These are phyloP conservation scores for Stichodactyla helianthus DNA, from an alignment of 64 coral and sea anemone species.

Conservation along the genomic window DNA sequence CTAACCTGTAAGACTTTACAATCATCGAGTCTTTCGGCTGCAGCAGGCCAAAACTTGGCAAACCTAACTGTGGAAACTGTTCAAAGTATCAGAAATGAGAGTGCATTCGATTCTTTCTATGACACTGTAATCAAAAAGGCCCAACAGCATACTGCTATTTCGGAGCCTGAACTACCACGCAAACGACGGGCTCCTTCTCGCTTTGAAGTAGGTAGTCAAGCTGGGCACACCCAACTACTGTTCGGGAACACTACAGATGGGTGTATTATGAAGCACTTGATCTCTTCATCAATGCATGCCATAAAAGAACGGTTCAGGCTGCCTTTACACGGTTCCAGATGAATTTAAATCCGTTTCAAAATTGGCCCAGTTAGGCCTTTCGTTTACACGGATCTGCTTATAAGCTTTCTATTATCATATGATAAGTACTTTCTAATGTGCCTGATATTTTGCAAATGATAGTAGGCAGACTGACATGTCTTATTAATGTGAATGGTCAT, in stretches of 20 bases:
- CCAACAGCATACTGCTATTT: conserved; percentile 11
- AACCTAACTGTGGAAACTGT: conserved; percentile 36
- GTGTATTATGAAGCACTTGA: neutral
- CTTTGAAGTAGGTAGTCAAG: conserved; percentile 9
- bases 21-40: conserved; percentile 27
- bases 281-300: neutral
- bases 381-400: no score
- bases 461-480: no score
- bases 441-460: no score
- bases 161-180: neutral
- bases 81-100: conserved; percentile 43
- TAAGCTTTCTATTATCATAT: no score
- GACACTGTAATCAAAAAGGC: neutral
- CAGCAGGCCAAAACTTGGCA: conserved; percentile 42
- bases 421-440: no score
- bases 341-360: no score
- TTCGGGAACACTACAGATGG: neutral
- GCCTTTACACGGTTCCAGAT: no score
- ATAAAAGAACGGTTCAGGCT: conserved; percentile 25
- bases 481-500: no score
- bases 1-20: conserved; percentile 48
- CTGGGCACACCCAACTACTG: neutral
- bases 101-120: conserved; percentile 44
- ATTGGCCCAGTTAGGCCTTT: no score
- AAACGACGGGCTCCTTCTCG: conserved; percentile 20